Base-by-base conservation (phyloP, 1,140 invertebrate species). In the Drosophila paulistorum region DNA sequence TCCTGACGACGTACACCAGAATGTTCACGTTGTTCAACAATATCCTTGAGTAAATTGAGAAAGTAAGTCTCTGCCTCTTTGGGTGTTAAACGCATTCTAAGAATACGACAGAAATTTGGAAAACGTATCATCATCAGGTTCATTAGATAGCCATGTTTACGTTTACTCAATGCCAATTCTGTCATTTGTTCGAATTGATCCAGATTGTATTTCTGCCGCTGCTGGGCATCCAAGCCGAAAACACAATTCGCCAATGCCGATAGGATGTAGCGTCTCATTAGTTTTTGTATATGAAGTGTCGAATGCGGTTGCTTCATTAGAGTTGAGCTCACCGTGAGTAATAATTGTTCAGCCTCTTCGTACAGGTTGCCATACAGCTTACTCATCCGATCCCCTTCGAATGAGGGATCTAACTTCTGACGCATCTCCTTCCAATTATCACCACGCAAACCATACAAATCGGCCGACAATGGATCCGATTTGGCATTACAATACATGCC, bases 371-470 rank as follows among this genome's bases (percentile, higher is more conserved):
- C 84, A 39, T 92, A 91, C 85, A 95, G 93, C 60, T 91, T 91
- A 79, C 93, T 94, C 68, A 95, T 92, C 84, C 94, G 94, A 7
- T 93, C 93, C 0, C 93, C 91, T 1, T 94, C 95, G 74, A 96
- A 95, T 2, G 93, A 93, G 3, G 94, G 94, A 57, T 94, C 94
- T 39, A 95, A 92, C 68, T 95, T 94, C 17, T 93, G 91, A 45
- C 95, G 92, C 70, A 95, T 93, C 45, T 93, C 90, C 76, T 93
- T 93, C 95, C 95, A 96, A 14, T 92, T 91, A 13, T 93, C 85
- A 3, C 93, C 94, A 55, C 92, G 90, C 61, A 93, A 73, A 10
- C 92, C 92, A 66, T 94, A 94, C 26, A 94, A 76, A 83, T 94
- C 93, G n/a, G 89, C 92, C n/a, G 92, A 91, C 26, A 95, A 45